Evolutionary conservation across 2,888 invertebrate genomes (phyloP).

Genomic region (Allygus modestus): DNA sequence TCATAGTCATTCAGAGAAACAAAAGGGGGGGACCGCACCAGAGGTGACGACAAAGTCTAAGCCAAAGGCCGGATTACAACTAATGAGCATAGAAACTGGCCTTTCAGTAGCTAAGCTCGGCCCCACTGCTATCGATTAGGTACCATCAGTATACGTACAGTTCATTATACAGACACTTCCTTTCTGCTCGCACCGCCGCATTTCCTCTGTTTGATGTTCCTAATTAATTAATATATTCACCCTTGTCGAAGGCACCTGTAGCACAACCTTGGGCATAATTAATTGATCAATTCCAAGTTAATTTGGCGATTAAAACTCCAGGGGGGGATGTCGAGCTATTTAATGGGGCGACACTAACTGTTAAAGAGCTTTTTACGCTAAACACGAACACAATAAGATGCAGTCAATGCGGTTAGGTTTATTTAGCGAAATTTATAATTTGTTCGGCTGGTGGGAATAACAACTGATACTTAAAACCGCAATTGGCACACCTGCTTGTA

Average conservation of each 20-base stretch:
- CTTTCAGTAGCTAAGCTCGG: neutral
- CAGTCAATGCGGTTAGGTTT: neutral
- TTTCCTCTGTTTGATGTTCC: conserved; percentile 24
- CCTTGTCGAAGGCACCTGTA: conserved; percentile 23
- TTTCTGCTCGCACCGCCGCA: conserved; percentile 2
- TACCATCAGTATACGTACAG: neutral
- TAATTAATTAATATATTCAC: conserved; percentile 43
- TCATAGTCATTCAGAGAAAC: no score
- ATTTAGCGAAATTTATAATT: neutral
- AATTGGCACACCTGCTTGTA: conserved; percentile 34
- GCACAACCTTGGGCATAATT: conserved; percentile 2
- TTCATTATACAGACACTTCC: neutral
- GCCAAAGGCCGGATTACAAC: no score
- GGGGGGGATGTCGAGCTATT: conserved; percentile 4
- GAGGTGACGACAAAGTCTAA: no score
- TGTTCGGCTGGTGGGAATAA: neutral
- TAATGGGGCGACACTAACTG: conserved; percentile 38
- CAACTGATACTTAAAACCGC: conserved; percentile 23
- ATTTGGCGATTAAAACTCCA: conserved; percentile 39
- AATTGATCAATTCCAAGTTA: conserved; percentile 14
- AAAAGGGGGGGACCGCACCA: no score
- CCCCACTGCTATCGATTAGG: neutral
- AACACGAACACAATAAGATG: neutral
- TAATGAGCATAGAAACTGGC: neutral
- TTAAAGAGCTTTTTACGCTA: neutral